Evolutionary conservation across 2,888 invertebrate species (phyloP), one percentile per base, ranked within the genome.

Genomic region (Monoplex corrugatus): DNA sequence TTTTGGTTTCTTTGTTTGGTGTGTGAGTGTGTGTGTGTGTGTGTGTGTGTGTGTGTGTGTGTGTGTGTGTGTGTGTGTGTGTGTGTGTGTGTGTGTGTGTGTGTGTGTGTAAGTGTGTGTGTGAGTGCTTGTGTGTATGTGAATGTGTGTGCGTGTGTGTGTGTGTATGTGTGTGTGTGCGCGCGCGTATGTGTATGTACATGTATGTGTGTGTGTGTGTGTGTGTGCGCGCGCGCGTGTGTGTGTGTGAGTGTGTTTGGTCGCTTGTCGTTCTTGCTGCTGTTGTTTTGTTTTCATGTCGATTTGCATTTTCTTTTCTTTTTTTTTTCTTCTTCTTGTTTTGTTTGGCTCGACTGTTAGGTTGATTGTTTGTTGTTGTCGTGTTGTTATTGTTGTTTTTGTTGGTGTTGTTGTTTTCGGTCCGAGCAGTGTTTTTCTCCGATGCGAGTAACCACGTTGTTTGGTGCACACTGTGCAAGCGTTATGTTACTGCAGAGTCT

Each of bases 81-180:
- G 83, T 83, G 83, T 23, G 13, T 83, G 83, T 38, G 83, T 83
- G 83, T 43, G n/a, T 1, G 44, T 38, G 83, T 43, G 44, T n/a
- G 44, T 6, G 13, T 35, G 78, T 35, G 78, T 78, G 6, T 16
- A n/a, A n/a, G 38, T 16, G 78, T 78, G 78, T 78, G 78, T 78
- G 78, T 57, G 2, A 1, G 57, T 2, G 57, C 3, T 2, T 2
- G 57, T 1, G 57, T 1, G 5, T 16, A 28, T 2, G 57, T 28
- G 57, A 1, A 10, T 1, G 57, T 5, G 57, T 57, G 57, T 2
- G 57, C 1, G 57, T 2, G 19, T 2, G 28, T 28, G 63, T 63
- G 63, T 23, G 63, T 63, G 63, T 23, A 63, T n/a, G n/a, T n/a
- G 23, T 63, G 63, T 19, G 63, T 63, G 63, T 63, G 23, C 63